phyloP scores from a whole-genome alignment of 2,888 invertebrate genomes.

The Plagiodera versicolora region DNA sequence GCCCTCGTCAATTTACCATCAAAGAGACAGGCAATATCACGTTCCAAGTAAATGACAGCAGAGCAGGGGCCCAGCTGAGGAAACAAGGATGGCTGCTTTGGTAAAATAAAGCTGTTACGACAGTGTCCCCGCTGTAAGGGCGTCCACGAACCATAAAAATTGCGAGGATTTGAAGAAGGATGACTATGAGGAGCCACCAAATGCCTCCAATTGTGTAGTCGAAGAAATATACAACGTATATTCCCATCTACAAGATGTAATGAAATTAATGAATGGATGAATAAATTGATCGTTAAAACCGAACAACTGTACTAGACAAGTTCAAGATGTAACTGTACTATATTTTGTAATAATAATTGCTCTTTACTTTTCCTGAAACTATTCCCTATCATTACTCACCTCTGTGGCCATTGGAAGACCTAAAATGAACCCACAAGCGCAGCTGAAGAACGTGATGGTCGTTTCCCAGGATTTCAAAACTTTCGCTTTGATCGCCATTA shows the following conservation, averaged over 20 bases:
- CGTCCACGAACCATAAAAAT: slow-evolving; percentile 84
- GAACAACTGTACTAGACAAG: too few relatives aligned
- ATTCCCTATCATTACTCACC: slow-evolving; percentile 57
- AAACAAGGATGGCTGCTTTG: slow-evolving; percentile 54
- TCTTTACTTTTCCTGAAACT: not conserved
- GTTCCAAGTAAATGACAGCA: slow-evolving; percentile 85
- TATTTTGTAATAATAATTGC: not conserved
- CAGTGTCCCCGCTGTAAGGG: slow-evolving; percentile 79
- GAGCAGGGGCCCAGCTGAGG: slow-evolving; percentile 65
- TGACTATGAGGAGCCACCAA: slow-evolving; percentile 85
- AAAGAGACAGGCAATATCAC: slow-evolving; percentile 80
- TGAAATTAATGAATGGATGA: too few relatives aligned
- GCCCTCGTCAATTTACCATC: slow-evolving; percentile 63
- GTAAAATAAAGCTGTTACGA: slow-evolving; percentile 66
- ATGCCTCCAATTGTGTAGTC: slow-evolving; percentile 82
- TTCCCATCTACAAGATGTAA: slow-evolving; percentile 64
- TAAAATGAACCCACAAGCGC: slow-evolving; percentile 77
- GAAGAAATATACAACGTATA: slow-evolving; percentile 79
- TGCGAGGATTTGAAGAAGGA: slow-evolving; percentile 76
- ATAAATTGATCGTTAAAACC: too few relatives aligned
- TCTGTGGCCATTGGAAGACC: slow-evolving; percentile 88
- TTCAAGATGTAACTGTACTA: not conserved
- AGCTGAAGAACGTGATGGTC: slow-evolving; percentile 80
- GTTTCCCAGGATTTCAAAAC: slow-evolving; percentile 77
- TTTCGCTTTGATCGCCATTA: slow-evolving; percentile 76